phyloP scores from a whole-genome alignment of 2,797 vertebrate genomes.

The Sphenodon punctatus region DNA sequence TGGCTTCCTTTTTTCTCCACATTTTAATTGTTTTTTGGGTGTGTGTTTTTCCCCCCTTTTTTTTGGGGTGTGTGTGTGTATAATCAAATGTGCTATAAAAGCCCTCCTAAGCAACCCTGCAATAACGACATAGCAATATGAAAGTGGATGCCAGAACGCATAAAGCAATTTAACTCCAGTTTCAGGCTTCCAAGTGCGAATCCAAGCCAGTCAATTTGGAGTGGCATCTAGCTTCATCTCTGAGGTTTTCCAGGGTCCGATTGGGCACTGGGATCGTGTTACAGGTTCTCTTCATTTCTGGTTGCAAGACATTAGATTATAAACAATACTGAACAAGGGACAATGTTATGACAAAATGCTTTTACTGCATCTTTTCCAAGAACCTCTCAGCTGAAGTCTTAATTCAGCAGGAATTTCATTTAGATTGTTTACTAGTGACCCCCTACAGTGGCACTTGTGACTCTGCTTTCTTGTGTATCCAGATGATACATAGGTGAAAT shows the following conservation, averaged over 20 bases:
- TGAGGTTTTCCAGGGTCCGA: too few relatives aligned
- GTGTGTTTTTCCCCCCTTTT: neutral
- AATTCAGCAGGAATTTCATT: neutral
- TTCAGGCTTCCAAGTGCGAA: neutral
- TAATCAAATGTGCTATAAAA: neutral
- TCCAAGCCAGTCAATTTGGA: neutral
- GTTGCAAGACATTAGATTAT: neutral
- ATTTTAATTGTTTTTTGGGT: neutral
- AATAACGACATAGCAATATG: neutral
- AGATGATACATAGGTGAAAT: constrained; percentile 19
- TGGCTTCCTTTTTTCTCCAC: neutral
- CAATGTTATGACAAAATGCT: neutral
- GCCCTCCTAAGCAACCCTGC: neutral
- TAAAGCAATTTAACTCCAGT: rapidly evolving
- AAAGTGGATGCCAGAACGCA: neutral
- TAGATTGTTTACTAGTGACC: neutral
- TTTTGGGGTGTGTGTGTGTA: too few relatives aligned
- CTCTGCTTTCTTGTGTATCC: constrained; percentile 14
- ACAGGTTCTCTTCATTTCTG: too few relatives aligned
- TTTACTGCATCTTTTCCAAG: neutral
- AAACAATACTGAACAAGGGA: neutral
- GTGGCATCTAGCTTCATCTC: neutral
- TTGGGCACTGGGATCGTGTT: too few relatives aligned
- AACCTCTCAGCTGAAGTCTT: neutral
- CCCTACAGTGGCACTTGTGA: neutral